A percentile compares a stretch with the other conserved stretches of the same genome.
Evolutionary conservation across 1,140 invertebrate genomes (phyloP).

Genomic region (Drosophila nigromelanica): DNA sequence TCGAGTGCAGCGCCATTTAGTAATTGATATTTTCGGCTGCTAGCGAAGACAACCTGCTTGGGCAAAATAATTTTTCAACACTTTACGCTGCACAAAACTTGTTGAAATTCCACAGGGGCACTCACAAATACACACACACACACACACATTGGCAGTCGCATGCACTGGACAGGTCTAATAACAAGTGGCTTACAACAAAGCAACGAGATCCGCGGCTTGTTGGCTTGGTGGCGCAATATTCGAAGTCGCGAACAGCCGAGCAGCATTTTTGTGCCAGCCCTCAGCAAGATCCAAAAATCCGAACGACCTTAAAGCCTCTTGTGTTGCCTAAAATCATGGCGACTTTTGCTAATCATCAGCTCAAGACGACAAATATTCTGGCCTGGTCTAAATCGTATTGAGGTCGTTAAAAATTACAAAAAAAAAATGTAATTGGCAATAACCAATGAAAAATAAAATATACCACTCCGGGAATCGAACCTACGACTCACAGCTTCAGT

Average conservation of each 20-base stretch:
- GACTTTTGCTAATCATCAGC: too few relatives aligned
- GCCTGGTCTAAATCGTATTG: too few relatives aligned
- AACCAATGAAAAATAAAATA: too few relatives aligned
- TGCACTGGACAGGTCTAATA: conserved; percentile 57
- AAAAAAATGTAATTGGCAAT: too few relatives aligned
- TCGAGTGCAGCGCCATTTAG: conserved; percentile 57
- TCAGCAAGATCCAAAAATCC: neutral
- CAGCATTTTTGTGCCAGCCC: conserved; percentile 2
- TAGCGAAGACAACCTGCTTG: conserved; percentile 62
- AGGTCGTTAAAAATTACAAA: too few relatives aligned
- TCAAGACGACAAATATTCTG: too few relatives aligned
- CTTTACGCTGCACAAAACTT: conserved; percentile 58
- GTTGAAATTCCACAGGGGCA: conserved; percentile 61
- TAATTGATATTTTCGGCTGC: conserved; percentile 44
- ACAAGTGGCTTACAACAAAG: conserved; percentile 60
- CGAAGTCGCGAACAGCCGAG: conserved; percentile 38
- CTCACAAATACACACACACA: conserved; percentile 24
- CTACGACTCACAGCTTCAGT: too few relatives aligned
- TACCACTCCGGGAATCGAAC: too few relatives aligned
- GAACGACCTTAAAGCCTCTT: too few relatives aligned
- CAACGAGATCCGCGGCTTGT: conserved; percentile 1
- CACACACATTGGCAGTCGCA: conserved; percentile 3
- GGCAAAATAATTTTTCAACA: conserved; percentile 79
- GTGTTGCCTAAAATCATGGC: too few relatives aligned
- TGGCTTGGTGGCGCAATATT: conserved; percentile 53